Evolutionary conservation across 2,888 invertebrate genomes (phyloP), one percentile per base, ranked within the genome.

Genomic region (Neria commutata): DNA sequence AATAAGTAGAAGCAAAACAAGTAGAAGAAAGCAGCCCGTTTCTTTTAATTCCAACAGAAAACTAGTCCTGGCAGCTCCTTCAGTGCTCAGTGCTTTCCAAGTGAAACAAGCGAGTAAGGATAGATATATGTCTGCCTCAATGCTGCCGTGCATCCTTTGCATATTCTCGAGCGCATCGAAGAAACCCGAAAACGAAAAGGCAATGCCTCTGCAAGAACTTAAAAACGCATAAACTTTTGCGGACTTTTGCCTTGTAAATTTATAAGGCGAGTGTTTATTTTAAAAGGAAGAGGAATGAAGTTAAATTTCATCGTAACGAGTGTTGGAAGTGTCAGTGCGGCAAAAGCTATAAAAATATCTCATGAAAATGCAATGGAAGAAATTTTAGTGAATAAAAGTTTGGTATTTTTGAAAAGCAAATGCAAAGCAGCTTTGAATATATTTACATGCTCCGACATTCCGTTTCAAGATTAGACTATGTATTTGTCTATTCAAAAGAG

Each of bases 221-320:
- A 58, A 62, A 67, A 61, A 56, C 60, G 57, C 60, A 63, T 62
- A 63, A 63, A 64, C 59, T 51, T 56, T 23, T 23, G 21, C 16
- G 40, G 25, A 42, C 42, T 42, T 42, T 19, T 42, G 42, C 42
- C 14, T 19, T 42, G 42, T 42, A 42, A 42, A 42, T 42, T 42
- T n/a, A n/a, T n/a, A n/a, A n/a, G n/a, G n/a, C n/a, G 17, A 6
- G 17, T 42, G 21, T 42, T 37, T 37, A 37, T 37, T 37, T 37
- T 4, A 6, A 29, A 29, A 29, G 29, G 29, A 29, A 29, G 11
- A n/a, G n/a, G n/a, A n/a, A n/a, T n/a, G n/a, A n/a, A n/a, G n/a
- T n/a, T n/a, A n/a, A n/a, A n/a, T n/a, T n/a, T n/a, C n/a, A n/a
- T n/a, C n/a, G n/a, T n/a, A n/a, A n/a, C n/a, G n/a, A n/a, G n/a